Percentiles rank a stretch among this genome's conserved stretches.
These are phyloP conservation scores for Axis porcinus DNA, from an alignment of 2,113 vertebrate species.

Conservation along the genomic window DNA sequence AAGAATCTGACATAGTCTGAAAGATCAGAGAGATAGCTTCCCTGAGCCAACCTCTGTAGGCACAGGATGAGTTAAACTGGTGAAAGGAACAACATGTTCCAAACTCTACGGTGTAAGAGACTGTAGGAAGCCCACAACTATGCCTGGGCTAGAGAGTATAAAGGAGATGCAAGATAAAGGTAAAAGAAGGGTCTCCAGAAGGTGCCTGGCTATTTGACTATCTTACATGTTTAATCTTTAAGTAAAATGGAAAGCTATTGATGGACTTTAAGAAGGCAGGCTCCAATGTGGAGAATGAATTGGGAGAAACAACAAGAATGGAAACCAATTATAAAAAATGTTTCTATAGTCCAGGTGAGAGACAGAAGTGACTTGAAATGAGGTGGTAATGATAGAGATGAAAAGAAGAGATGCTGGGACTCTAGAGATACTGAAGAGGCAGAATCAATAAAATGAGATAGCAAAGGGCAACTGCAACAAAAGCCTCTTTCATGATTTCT, in stretches of 20 bases:
- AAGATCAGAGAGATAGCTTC: background rate
- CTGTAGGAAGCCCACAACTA: background rate
- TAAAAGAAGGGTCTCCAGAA: background rate
- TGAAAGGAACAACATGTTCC: background rate
- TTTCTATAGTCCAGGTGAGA: background rate
- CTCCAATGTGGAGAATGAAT: constrained; percentile 1
- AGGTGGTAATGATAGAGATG: background rate
- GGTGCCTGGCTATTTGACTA: background rate
- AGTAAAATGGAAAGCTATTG: background rate
- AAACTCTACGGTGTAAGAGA: background rate
- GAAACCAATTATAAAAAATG: constrained; percentile 41
- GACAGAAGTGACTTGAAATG: background rate
- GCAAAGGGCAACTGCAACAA: background rate
- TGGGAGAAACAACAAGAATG: background rate
- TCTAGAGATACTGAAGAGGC: background rate
- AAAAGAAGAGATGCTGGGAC: background rate
- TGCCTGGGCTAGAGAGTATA: background rate
- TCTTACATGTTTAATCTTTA: constrained; percentile 2
- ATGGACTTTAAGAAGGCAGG: background rate
- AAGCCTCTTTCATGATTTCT: constrained; percentile 34
- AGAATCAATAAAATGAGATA: constrained; percentile 22
- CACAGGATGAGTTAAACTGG: background rate
- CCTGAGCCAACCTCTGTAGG: background rate
- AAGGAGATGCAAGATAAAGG: background rate
- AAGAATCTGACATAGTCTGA: background rate